phyloP scores from a whole-genome alignment of 1,140 invertebrate species.

The Sitobion miscanthi region DNA sequence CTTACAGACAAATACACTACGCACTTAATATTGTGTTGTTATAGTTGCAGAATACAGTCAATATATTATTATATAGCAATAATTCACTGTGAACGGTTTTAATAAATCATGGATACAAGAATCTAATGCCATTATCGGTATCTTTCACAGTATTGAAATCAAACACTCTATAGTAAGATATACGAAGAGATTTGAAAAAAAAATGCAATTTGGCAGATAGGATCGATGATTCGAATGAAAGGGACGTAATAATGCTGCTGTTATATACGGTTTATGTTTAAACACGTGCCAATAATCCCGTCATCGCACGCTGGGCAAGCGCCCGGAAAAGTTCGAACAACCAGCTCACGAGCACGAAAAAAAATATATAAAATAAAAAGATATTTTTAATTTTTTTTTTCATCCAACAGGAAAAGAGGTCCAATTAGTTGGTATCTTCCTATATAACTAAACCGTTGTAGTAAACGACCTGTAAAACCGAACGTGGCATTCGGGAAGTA shows the following conservation, averaged over 20 bases:
- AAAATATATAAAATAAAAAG: constrained; percentile 18
- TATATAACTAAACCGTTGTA: neutral
- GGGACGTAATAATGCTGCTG: constrained; percentile 8
- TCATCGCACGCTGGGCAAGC: neutral
- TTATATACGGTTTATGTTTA: neutral
- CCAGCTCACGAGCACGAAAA: neutral
- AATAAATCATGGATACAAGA: neutral
- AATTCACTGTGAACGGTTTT: neutral
- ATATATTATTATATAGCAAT: neutral
- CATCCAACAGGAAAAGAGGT: neutral
- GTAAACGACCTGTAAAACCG: constrained; percentile 38
- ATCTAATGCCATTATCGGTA: neutral
- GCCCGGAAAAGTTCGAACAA: constrained; percentile 42
- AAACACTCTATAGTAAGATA: neutral
- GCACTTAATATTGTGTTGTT: neutral
- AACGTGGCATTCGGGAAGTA: constrained; percentile 20
- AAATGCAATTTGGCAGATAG: neutral
- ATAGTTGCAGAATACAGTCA: neutral
- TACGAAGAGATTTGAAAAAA: neutral
- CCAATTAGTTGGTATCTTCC: constrained; percentile 45
- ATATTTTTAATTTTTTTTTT: constrained; percentile 33
- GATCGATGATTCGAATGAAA: constrained; percentile 19
- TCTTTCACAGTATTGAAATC: neutral
- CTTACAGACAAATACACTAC: neutral
- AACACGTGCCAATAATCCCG: neutral